Conservation (phyloP, 2,888 invertebrate species). For the Epinotia nisella region DNA sequence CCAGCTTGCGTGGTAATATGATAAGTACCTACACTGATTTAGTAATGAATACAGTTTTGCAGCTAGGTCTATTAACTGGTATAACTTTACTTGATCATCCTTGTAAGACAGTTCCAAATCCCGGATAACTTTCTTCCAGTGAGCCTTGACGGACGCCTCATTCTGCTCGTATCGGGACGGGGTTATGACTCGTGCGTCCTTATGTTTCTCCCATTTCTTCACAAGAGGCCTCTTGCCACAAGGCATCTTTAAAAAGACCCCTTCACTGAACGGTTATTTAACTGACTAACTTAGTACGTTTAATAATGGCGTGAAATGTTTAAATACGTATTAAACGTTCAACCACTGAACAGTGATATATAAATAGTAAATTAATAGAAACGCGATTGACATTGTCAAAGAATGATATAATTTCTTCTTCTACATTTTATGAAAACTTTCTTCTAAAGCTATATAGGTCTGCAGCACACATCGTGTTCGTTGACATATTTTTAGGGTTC, state of each 20-base stretch:
- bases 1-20: no score
- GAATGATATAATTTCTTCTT: neutral
- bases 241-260: conserved; percentile 61
- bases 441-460: no score
- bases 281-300: neutral
- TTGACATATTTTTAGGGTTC: no score
- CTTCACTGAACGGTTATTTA: neutral
- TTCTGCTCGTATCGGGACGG: conserved; percentile 74
- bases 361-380: conserved; percentile 22
- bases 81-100: conserved; percentile 70
- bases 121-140: conserved; percentile 73
- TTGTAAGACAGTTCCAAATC: conserved; percentile 73
- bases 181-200: conserved; percentile 60
- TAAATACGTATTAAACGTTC: neutral
- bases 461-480: no score
- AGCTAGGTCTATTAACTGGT: neutral
- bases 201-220: conserved; percentile 72
- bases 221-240: conserved; percentile 70
- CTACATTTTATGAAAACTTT: neutral
- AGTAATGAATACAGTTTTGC: no score
- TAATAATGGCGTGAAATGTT: neutral
- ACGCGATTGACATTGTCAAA: conserved; percentile 27
- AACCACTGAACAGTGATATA: neutral
- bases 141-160: conserved; percentile 73
- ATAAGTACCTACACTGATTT: no score